These are phyloP conservation scores for Agraylea sexmaculata DNA, from an alignment of 1,140 invertebrate species.

Conservation along the genomic window DNA sequence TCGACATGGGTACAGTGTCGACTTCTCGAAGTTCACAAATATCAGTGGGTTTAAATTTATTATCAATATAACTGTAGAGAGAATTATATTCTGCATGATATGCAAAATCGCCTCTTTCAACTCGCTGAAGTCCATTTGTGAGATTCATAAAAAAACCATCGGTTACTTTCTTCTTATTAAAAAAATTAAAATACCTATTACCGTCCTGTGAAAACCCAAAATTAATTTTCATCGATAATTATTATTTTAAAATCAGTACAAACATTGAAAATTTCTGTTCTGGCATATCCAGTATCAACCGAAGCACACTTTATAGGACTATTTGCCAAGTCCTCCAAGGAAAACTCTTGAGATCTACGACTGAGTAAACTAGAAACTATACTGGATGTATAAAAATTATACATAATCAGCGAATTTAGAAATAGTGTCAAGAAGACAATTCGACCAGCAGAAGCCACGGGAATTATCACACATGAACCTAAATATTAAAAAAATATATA, in stretches of 20 bases:
- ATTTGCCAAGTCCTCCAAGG: conserved; percentile 16
- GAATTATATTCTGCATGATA: conserved; percentile 17
- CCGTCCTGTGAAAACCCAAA: too few species aligned
- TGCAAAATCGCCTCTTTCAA: conserved; percentile 17
- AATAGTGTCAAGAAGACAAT: conserved; percentile 25
- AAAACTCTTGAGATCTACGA: conserved; percentile 18
- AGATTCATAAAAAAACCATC: conserved; percentile 16
- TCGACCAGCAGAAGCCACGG: conserved; percentile 20
- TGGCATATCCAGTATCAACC: conserved; percentile 17
- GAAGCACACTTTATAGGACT: conserved; percentile 18
- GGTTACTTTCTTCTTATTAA: conserved; percentile 18
- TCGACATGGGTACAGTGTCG: conserved; percentile 11
- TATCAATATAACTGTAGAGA: conserved; percentile 14
- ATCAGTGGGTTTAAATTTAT: conserved; percentile 18
- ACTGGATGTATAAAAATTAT: conserved; percentile 31
- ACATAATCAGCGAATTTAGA: conserved; percentile 25
- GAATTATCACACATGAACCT: neutral
- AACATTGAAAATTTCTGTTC: neutral
- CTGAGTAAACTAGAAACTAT: conserved; percentile 28
- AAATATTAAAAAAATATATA: too few species aligned
- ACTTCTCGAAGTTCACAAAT: conserved; percentile 21
- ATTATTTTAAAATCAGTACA: neutral
- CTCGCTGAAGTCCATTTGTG: conserved; percentile 11
- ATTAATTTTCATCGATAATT: too few species aligned
- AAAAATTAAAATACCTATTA: too few species aligned